phyloP scores from a whole-genome alignment of 2,888 invertebrate genomes.

The Eupeodes luniger region DNA sequence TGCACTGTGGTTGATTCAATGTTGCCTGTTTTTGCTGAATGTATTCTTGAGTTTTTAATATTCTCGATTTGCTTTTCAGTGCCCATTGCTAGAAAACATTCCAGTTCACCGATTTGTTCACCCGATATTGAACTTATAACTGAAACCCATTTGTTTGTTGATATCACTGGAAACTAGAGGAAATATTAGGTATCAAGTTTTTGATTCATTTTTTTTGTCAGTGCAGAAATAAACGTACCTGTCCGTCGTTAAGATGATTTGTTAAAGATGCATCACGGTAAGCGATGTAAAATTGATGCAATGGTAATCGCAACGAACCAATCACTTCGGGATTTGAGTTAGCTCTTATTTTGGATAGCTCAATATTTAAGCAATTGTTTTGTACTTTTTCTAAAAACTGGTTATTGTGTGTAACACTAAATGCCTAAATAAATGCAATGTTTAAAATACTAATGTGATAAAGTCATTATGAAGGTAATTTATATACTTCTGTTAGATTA shows the following conservation, averaged over 20 bases:
- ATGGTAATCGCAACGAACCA: slow-evolving; percentile 85
- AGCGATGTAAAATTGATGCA: slow-evolving; percentile 87
- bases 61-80: slow-evolving; percentile 86
- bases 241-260: slow-evolving; percentile 85
- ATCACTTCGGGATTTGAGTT: slow-evolving; percentile 83
- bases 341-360: slow-evolving; percentile 85
- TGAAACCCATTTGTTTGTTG: slow-evolving; percentile 86
- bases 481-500: slow-evolving; percentile 80
- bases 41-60: slow-evolving; percentile 82
- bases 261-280: slow-evolving; percentile 86
- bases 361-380: slow-evolving; percentile 86
- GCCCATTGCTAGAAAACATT: slow-evolving; percentile 86
- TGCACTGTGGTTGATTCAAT: background rate
- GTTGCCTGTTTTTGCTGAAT: background rate
- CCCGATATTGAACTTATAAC: slow-evolving; percentile 84
- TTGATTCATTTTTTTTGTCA: background rate
- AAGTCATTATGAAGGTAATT: background rate
- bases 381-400: slow-evolving; percentile 85
- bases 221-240: slow-evolving; percentile 82
- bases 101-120: slow-evolving; percentile 85
- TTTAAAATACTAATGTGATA: background rate
- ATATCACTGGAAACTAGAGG: slow-evolving; percentile 86
- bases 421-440: slow-evolving; percentile 82
- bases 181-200: background rate
- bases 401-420: slow-evolving; percentile 86